These are phyloP conservation scores for Limnephilus marmoratus DNA, from an alignment of 2,888 invertebrate species.

Conservation along the genomic window DNA sequence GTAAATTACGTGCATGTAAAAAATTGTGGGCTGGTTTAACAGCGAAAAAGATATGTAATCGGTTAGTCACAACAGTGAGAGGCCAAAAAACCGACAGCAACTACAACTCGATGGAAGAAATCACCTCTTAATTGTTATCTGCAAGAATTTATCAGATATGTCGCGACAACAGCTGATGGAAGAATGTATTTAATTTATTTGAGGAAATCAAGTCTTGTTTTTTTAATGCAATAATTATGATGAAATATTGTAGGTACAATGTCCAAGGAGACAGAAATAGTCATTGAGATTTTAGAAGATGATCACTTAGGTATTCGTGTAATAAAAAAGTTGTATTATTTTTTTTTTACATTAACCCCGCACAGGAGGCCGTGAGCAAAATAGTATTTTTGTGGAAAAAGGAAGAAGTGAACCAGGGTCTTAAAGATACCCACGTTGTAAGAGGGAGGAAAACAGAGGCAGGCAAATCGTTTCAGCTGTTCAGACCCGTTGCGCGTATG, in stretches of 20 bases:
- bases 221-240: neutral
- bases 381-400: too few relatives aligned
- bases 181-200: neutral
- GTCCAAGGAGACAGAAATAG: neutral
- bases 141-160: neutral
- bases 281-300: neutral
- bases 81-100: neutral
- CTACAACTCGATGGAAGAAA: neutral
- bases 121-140: neutral
- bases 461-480: too few relatives aligned
- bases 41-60: neutral
- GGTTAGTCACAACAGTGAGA: neutral
- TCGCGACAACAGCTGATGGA: neutral
- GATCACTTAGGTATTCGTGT: neutral
- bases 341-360: too few relatives aligned
- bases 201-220: neutral
- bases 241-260: neutral
- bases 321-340: neutral
- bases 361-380: too few relatives aligned
- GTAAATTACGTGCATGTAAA: neutral
- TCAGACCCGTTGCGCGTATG: too few relatives aligned
- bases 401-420: too few relatives aligned
- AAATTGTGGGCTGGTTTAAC: neutral
- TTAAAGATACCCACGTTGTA: too few relatives aligned
- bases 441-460: too few relatives aligned